phyloP scores from a whole-genome alignment of 2,888 invertebrate species.

The Sarcophaga rosellei region DNA sequence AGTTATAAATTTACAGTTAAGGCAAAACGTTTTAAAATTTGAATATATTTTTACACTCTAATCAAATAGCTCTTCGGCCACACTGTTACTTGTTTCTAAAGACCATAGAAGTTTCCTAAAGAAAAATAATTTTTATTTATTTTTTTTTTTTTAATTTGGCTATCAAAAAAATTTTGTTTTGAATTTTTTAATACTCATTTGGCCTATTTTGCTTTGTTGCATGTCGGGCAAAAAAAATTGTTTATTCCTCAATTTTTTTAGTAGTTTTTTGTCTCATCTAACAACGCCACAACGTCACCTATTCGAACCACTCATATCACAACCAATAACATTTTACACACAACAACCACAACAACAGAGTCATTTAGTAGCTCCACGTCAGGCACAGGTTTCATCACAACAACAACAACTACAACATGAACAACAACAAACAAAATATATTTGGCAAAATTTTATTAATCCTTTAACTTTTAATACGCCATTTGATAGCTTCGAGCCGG shows the following conservation, averaged over 20 bases:
- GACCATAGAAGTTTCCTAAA: too few species aligned
- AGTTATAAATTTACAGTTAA: too few species aligned
- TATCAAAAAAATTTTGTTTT: background rate
- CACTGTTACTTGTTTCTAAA: too few species aligned
- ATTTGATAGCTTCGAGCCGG: slow-evolving; percentile 73
- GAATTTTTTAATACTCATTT: slow-evolving; percentile 25
- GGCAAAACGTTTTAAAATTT: too few species aligned
- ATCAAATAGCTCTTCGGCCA: too few species aligned
- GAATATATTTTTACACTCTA: too few species aligned
- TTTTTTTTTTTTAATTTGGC: background rate
- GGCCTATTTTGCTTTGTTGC: slow-evolving; percentile 61
- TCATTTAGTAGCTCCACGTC: slow-evolving; percentile 67
- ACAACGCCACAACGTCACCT: slow-evolving; percentile 75
- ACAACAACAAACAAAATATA: slow-evolving; percentile 68
- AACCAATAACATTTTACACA: slow-evolving; percentile 71
- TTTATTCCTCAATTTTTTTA: slow-evolving; percentile 52
- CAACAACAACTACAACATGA: slow-evolving; percentile 35
- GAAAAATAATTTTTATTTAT: too few species aligned
- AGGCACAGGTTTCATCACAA: slow-evolving; percentile 50
- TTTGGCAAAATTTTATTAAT: slow-evolving; percentile 74
- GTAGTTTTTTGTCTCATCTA: slow-evolving; percentile 77
- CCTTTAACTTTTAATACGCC: slow-evolving; percentile 72
- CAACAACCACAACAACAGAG: slow-evolving; percentile 67
- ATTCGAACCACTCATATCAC: slow-evolving; percentile 73
- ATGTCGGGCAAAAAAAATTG: slow-evolving; percentile 52